A percentile compares a stretch with the other conserved stretches of the same genome.
These are phyloP conservation scores for Actias luna DNA, from an alignment of 2,888 invertebrate species.

Conservation along the genomic window DNA sequence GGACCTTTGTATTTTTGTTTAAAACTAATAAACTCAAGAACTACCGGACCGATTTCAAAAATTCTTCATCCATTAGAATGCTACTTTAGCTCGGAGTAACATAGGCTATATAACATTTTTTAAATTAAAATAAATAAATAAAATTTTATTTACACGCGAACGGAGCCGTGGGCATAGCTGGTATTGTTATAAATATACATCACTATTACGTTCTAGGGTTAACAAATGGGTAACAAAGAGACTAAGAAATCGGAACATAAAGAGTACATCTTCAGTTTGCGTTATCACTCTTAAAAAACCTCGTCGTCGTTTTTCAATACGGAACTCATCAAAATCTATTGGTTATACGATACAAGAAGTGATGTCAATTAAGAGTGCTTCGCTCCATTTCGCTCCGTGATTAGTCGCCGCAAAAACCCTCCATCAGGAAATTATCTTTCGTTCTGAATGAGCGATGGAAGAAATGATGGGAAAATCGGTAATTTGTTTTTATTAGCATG, in stretches of 20 bases:
- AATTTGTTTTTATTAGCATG: slow-evolving; percentile 17
- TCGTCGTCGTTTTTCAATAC: slow-evolving; percentile 32
- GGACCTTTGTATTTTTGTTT: too few species aligned
- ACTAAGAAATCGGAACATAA: slow-evolving; percentile 2
- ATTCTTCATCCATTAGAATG: too few species aligned
- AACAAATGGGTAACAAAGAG: neutral
- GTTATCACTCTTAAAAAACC: neutral
- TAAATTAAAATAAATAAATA: too few species aligned
- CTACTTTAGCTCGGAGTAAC: too few species aligned
- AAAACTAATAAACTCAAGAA: too few species aligned
- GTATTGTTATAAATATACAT: too few species aligned
- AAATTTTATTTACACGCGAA: too few species aligned
- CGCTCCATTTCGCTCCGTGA: slow-evolving; percentile 67
- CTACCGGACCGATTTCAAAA: too few species aligned
- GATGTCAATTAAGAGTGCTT: slow-evolving; percentile 54
- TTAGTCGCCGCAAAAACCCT: slow-evolving; percentile 56
- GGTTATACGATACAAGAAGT: slow-evolving; percentile 45
- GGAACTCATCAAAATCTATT: slow-evolving; percentile 43
- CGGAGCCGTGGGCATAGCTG: too few species aligned
- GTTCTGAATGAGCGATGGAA: slow-evolving; percentile 51
- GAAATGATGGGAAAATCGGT: slow-evolving; percentile 44
- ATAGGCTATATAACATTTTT: too few species aligned
- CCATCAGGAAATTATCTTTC: slow-evolving; percentile 52
- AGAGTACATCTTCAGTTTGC: slow-evolving; percentile 13
- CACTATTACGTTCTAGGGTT: too few species aligned